Percentiles rank a stretch among this genome's conserved stretches.
phyloP scores from a whole-genome alignment of 2,113 vertebrate genomes.

The Xiphorhynchus elegans region DNA sequence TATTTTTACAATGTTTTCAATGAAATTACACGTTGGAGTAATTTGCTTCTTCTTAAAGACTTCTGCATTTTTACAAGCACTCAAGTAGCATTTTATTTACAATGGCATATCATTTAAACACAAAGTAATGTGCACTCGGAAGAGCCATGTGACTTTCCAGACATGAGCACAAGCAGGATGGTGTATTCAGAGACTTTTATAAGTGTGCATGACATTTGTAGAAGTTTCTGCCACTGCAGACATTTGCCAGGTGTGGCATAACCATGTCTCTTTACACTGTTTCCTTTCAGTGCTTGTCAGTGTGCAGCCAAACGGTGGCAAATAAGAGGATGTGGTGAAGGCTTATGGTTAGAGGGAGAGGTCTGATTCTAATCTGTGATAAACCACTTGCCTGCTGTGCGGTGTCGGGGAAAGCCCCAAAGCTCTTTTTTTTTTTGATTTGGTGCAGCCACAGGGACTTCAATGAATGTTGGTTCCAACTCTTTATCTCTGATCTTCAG shows the following conservation, averaged over 20 bases:
- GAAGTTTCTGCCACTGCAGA: slow-evolving; percentile 26
- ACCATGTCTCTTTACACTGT: not conserved
- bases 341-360: slow-evolving; percentile 12
- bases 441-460: not conserved
- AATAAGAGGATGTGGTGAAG: slow-evolving; percentile 36
- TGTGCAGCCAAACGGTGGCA: slow-evolving; percentile 12
- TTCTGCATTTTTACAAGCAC: slow-evolving; percentile 40
- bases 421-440: not conserved
- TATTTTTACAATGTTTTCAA: slow-evolving; percentile 56
- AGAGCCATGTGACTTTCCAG: slow-evolving; percentile 46
- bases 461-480: not conserved
- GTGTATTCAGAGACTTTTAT: slow-evolving; percentile 36
- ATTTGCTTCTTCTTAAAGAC: slow-evolving; percentile 71
- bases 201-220: slow-evolving; percentile 22
- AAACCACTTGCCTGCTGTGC: not conserved
- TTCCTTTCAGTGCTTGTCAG: slow-evolving; percentile 27
- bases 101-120: slow-evolving; percentile 68
- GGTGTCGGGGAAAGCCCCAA: not conserved
- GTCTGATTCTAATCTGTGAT: slow-evolving; percentile 35
- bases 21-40: slow-evolving; percentile 69
- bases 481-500: not conserved
- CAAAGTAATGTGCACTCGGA: slow-evolving; percentile 19
- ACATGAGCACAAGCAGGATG: slow-evolving; percentile 18
- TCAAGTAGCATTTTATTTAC: slow-evolving; percentile 65
- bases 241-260: slow-evolving; percentile 1